phyloP scores from a whole-genome alignment of 2,888 invertebrate genomes.

The Onchidella celtica region DNA sequence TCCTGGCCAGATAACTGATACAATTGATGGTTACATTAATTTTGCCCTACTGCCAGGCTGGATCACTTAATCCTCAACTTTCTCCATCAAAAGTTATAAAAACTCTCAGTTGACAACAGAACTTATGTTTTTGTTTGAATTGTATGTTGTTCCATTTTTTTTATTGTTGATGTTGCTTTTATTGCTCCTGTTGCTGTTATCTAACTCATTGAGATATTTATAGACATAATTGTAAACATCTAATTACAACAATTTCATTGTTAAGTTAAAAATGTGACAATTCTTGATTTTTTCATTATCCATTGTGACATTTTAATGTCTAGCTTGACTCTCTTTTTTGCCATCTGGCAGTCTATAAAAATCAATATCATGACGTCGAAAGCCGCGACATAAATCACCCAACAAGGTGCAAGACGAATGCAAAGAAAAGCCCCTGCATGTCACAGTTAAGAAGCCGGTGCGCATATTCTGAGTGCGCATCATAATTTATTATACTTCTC shows the following conservation, averaged over 20 bases:
- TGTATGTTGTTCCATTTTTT: too few relatives aligned
- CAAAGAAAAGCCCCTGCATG: not conserved
- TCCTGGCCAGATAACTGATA: too few relatives aligned
- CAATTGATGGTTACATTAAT: too few relatives aligned
- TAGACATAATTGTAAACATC: not conserved
- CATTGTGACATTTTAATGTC: too few relatives aligned
- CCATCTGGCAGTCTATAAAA: not conserved
- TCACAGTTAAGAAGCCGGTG: constrained; percentile 1
- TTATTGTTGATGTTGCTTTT: not conserved
- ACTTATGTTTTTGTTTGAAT: not conserved
- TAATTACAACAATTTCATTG: too few relatives aligned
- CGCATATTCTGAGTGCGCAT: not conserved
- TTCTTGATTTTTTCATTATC: too few relatives aligned
- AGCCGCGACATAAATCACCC: not conserved
- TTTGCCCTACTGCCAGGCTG: too few relatives aligned
- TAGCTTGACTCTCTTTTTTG: not conserved
- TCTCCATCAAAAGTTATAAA: too few relatives aligned
- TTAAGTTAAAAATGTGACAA: too few relatives aligned
- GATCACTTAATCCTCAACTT: too few relatives aligned
- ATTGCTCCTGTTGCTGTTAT: not conserved
- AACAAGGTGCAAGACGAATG: not conserved
- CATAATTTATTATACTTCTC: constrained; percentile 3
- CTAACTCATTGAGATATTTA: not conserved
- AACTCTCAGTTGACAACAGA: too few relatives aligned
- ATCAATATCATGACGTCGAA: not conserved